phyloP scores from a whole-genome alignment of 2,888 invertebrate species.

The Drosophila conformis region DNA sequence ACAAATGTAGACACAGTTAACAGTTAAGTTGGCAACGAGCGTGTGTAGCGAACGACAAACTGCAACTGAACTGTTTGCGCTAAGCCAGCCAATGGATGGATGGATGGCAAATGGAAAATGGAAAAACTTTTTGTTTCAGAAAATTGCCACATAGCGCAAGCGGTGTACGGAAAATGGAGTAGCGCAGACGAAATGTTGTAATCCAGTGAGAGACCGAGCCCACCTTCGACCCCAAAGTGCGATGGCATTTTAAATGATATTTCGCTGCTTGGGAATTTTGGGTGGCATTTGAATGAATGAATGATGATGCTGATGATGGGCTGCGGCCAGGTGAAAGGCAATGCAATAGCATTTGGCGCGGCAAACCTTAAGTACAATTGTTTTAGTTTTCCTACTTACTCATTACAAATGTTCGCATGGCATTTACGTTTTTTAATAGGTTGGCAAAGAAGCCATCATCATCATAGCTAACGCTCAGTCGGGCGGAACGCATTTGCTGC shows the following conservation, averaged over 20 bases:
- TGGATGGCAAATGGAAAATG: conserved; percentile 32
- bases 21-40: conserved; percentile 33
- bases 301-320: conserved; percentile 7
- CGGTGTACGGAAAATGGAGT: conserved; percentile 67
- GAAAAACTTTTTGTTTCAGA: conserved; percentile 41
- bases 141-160: conserved; percentile 30
- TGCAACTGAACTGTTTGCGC: conserved; percentile 64
- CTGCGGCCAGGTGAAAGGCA: conserved; percentile 65
- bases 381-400: conserved; percentile 22
- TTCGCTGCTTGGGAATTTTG: conserved; percentile 58
- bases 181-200: conserved; percentile 53
- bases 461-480: conserved; percentile 44
- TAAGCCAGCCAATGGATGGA: conserved; percentile 7
- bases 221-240: conserved; percentile 57
- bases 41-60: conserved; percentile 70
- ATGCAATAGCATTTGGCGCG: conserved; percentile 62
- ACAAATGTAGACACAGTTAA: conserved; percentile 13
- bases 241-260: conserved; percentile 71
- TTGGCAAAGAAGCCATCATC: conserved; percentile 37
- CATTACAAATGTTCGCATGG: conserved; percentile 60
- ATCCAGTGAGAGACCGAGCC: conserved; percentile 30
- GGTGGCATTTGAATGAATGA: conserved; percentile 37
- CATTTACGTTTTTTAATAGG: conserved; percentile 50
- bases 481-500: conserved; percentile 53
- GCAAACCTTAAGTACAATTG: conserved; percentile 43